phyloP scores from a whole-genome alignment of 2,113 vertebrate genomes.

The Silurus asotus region DNA sequence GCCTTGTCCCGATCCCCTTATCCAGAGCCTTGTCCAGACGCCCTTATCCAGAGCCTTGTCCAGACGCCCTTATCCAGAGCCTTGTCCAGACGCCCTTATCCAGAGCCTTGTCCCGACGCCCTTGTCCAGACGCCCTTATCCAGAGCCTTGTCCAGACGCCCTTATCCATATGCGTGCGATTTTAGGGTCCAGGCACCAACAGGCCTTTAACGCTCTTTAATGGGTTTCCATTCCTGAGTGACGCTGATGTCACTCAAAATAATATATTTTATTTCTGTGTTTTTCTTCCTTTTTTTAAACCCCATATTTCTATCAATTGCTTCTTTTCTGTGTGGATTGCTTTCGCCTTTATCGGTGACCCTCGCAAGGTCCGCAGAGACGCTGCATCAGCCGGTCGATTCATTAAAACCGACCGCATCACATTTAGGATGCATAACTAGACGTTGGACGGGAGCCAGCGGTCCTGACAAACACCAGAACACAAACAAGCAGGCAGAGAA shows the following conservation, averaged over 20 bases:
- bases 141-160: too few relatives aligned
- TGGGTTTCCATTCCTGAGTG: not conserved
- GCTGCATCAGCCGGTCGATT: conserved; percentile 54
- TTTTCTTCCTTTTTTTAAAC: conserved; percentile 23
- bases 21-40: too few relatives aligned
- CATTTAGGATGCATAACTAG: conserved; percentile 46
- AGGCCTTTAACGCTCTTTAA: not conserved
- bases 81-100: too few relatives aligned
- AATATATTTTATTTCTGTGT: conserved; percentile 40
- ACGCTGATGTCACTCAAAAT: conserved; percentile 7
- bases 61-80: too few relatives aligned
- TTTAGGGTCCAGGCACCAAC: too few relatives aligned
- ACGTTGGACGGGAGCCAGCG: conserved; percentile 43
- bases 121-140: too few relatives aligned
- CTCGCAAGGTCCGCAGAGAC: conserved; percentile 38
- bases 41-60: too few relatives aligned
- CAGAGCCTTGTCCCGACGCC: too few relatives aligned
- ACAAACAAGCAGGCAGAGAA: not conserved
- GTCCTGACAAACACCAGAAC: conserved; percentile 34
- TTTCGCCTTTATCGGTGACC: conserved; percentile 48
- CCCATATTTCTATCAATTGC: conserved; percentile 29
- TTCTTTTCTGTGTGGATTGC: conserved; percentile 47
- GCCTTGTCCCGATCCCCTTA: too few relatives aligned
- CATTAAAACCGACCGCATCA: conserved; percentile 38
- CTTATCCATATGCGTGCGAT: not conserved